These are phyloP conservation scores for Plemyria rubiginata DNA, from an alignment of 2,888 invertebrate species.

Conservation along the genomic window DNA sequence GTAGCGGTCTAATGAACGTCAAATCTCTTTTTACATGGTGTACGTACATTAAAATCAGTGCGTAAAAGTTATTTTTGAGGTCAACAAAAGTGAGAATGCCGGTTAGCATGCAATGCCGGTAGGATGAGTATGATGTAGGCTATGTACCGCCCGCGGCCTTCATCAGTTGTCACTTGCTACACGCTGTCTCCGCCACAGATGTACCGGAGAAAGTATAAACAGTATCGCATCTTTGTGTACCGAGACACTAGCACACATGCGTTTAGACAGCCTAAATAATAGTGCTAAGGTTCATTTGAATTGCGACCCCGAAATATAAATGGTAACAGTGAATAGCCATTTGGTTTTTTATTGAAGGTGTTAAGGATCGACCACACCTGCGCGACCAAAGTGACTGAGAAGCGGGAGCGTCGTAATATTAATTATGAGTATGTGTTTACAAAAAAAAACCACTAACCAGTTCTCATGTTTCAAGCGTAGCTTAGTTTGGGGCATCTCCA, in stretches of 20 bases:
- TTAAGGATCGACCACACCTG: no score
- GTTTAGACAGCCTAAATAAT: no score
- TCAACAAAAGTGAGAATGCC: slow-evolving; percentile 35
- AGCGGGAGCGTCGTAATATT: no score
- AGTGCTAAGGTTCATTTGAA: no score
- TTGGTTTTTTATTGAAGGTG: no score
- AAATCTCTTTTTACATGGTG: slow-evolving; percentile 12
- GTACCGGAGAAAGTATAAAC: slow-evolving; percentile 42
- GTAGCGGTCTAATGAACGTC: slow-evolving; percentile 11
- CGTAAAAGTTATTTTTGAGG: slow-evolving; percentile 21
- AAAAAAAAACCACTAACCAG: no score
- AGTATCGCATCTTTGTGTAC: slow-evolving; percentile 20
- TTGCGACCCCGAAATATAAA: no score
- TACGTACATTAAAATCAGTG: background rate
- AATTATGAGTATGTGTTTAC: no score
- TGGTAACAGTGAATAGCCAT: no score
- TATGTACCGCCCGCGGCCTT: slow-evolving; percentile 23
- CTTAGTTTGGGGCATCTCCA: no score
- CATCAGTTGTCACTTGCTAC: slow-evolving; percentile 36
- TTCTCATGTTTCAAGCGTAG: no score
- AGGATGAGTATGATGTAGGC: slow-evolving; percentile 28
- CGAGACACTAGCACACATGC: background rate
- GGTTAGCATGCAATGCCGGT: slow-evolving; percentile 10
- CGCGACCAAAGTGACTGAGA: no score
- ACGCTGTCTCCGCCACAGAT: slow-evolving; percentile 42